Evolutionary conservation across 2,888 invertebrate genomes (phyloP).

Genomic region (Danaus chrysippus): DNA sequence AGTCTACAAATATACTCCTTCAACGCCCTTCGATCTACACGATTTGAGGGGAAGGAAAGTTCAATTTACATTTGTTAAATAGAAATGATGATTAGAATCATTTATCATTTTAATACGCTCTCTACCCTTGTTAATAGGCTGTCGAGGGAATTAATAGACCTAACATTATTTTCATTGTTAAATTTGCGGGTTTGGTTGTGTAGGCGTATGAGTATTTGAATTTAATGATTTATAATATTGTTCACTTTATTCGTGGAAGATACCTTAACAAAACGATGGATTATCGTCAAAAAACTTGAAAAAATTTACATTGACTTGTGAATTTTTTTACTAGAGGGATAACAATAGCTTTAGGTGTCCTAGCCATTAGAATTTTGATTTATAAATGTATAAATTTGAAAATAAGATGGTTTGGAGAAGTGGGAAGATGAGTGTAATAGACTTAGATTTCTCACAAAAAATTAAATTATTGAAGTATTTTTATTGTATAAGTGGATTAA

Average conservation of each 20-base stretch:
- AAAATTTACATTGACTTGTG: too few relatives aligned
- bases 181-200: conserved; percentile 60
- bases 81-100: conserved; percentile 69
- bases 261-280: too few relatives aligned
- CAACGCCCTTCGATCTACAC: conserved; percentile 8
- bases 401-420: too few relatives aligned
- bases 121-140: conserved; percentile 70
- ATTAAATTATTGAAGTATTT: too few relatives aligned
- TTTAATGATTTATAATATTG: conserved; percentile 15
- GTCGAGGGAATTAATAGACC: conserved; percentile 71
- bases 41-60: conserved; percentile 28
- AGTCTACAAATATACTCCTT: conserved; percentile 16
- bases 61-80: conserved; percentile 41
- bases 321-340: too few relatives aligned
- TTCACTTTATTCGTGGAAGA: not conserved
- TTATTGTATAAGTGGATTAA: too few relatives aligned
- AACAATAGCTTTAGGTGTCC: too few relatives aligned
- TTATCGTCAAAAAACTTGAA: too few relatives aligned
- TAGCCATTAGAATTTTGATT: too few relatives aligned
- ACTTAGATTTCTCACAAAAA: too few relatives aligned
- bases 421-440: too few relatives aligned
- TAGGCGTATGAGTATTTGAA: conserved; percentile 30
- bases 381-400: too few relatives aligned
- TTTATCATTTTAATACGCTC: conserved; percentile 76
- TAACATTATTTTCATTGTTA: conserved; percentile 72